Evolutionary conservation across 2,113 vertebrate genomes (phyloP).

Genomic region (Thinocorus orbignyianus): DNA sequence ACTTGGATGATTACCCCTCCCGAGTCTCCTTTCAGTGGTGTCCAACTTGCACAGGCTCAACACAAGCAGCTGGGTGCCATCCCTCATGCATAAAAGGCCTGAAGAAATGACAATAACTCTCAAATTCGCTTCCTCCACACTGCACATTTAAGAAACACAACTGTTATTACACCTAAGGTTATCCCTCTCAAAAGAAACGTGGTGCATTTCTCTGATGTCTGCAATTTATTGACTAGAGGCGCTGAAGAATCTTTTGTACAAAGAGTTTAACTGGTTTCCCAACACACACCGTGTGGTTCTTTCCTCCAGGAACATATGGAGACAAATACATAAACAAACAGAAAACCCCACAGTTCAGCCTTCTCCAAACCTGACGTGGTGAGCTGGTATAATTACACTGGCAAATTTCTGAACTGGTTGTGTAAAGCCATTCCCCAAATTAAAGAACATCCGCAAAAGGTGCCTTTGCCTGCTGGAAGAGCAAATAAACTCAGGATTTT

Average conservation of each 20-base stretch:
- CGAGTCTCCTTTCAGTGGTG: neutral
- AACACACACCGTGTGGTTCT: neutral
- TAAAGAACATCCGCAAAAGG: neutral
- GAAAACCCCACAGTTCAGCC: neutral
- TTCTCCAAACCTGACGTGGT: neutral
- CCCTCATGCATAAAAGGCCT: neutral
- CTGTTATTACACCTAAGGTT: neutral
- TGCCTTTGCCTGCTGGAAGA: neutral
- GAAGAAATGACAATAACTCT: neutral
- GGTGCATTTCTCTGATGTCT: neutral
- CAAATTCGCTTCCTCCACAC: neutral
- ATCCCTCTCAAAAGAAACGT: neutral
- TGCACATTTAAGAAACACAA: neutral
- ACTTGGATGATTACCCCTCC: neutral
- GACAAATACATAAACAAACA: neutral
- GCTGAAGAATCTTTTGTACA: neutral
- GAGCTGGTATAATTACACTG: neutral
- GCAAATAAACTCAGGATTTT: constrained; percentile 4
- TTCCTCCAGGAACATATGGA: neutral
- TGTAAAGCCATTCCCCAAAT: neutral
- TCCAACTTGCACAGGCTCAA: neutral
- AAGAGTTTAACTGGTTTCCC: neutral
- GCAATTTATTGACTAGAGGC: neutral
- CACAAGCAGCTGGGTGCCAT: neutral
- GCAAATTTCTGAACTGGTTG: neutral